Percentiles rank a stretch among this genome's conserved stretches.
These are phyloP conservation scores for Tipula helvola DNA, from an alignment of 2,888 invertebrate species.

Conservation along the genomic window DNA sequence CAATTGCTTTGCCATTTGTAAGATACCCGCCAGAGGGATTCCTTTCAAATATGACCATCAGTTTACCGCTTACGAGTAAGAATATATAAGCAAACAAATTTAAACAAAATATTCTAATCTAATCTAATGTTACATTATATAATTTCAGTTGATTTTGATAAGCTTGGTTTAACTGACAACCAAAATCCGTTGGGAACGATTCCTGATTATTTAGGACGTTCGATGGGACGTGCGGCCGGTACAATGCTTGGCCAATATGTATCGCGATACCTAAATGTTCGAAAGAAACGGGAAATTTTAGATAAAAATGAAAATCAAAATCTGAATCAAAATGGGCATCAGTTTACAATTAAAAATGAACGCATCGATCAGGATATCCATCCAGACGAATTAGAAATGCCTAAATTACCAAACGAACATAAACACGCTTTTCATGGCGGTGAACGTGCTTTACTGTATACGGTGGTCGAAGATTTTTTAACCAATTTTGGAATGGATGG, in stretches of 20 bases:
- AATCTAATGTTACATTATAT: not conserved
- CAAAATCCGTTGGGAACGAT: slow-evolving; percentile 74
- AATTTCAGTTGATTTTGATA: slow-evolving; percentile 67
- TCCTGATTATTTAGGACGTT: slow-evolving; percentile 62
- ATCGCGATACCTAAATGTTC: slow-evolving; percentile 51
- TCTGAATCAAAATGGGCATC: slow-evolving; percentile 23
- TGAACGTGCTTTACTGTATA: slow-evolving; percentile 67
- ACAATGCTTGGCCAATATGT: slow-evolving; percentile 54
- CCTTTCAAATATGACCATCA: slow-evolving; percentile 69
- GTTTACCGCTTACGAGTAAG: slow-evolving; percentile 76
- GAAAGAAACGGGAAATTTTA: slow-evolving; percentile 39
- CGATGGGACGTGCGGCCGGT: slow-evolving; percentile 62
- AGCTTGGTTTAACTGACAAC: slow-evolving; percentile 75
- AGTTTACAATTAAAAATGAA: slow-evolving; percentile 30
- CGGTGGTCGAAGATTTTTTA: slow-evolving; percentile 65
- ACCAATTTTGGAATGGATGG: slow-evolving; percentile 72
- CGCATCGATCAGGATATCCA: slow-evolving; percentile 30
- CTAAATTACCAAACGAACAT: slow-evolving; percentile 34
- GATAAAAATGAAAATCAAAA: slow-evolving; percentile 29
- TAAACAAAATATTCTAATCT: slow-evolving; percentile 11
- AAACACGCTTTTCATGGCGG: slow-evolving; percentile 61
- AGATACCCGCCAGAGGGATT: slow-evolving; percentile 77
- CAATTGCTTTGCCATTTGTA: slow-evolving; percentile 68
- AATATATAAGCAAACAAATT: not conserved
- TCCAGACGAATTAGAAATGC: slow-evolving; percentile 34